Conservation (phyloP, 2,113 vertebrate genomes). For the Aleadryas rufinucha region DNA sequence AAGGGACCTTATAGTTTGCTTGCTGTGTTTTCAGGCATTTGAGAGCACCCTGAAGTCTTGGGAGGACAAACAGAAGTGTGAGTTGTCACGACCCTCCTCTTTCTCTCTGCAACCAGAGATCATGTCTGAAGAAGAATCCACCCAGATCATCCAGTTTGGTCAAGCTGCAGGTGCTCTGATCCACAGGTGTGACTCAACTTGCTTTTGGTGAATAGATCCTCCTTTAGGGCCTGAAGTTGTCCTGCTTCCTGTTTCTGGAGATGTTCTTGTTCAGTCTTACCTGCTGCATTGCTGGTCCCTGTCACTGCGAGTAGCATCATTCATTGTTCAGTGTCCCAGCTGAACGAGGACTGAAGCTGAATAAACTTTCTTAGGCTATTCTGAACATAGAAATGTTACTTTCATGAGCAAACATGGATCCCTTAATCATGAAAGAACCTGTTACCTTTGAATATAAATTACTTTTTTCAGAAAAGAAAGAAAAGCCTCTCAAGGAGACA, state of each 20-base stretch:
- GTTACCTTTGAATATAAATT: background rate
- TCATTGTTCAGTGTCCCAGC: background rate
- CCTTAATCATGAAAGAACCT: background rate
- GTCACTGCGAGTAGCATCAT: background rate
- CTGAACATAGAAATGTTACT: background rate
- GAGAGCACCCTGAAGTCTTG: conserved; percentile 97
- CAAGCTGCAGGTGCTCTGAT: conserved; percentile 90
- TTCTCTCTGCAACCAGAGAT: conserved; percentile 84
- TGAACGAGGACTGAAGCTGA: background rate
- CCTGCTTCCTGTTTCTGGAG: background rate
- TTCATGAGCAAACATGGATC: background rate
- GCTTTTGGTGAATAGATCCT: background rate
- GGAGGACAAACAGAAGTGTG: conserved; percentile 97
- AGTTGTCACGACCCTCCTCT: conserved; percentile 80
- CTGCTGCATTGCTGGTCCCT: background rate
- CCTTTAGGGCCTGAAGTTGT: background rate
- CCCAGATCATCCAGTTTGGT: conserved; percentile 87
- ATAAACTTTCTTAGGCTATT: background rate
- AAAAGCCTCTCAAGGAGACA: background rate
- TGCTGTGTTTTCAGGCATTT: conserved; percentile 79
- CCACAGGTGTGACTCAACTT: conserved; percentile 78
- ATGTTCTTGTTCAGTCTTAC: background rate
- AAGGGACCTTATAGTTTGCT: background rate
- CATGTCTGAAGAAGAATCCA: conserved; percentile 88
- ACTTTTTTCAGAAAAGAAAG: background rate